A percentile compares a stretch with the other conserved stretches of the same genome.
phyloP scores from a whole-genome alignment of 2,113 vertebrate genomes.

The Caretta caretta region DNA sequence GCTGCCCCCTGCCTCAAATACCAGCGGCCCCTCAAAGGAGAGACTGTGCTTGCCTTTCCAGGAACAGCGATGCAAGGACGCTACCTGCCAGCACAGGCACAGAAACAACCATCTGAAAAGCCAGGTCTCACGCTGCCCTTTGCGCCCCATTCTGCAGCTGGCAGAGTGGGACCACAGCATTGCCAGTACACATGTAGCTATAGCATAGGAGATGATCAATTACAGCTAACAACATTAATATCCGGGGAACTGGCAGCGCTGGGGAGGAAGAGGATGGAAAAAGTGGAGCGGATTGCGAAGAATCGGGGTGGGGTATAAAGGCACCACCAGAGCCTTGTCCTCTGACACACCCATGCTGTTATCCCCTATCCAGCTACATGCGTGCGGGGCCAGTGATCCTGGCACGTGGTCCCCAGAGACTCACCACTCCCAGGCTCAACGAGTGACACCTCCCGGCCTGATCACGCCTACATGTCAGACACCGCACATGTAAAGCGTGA shows the following conservation, averaged over 20 bases:
- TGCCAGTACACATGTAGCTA: neutral
- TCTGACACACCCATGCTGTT: neutral
- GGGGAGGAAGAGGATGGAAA: neutral
- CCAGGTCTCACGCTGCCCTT: neutral
- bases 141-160: neutral
- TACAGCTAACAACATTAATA: constrained; percentile 36
- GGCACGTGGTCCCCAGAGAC: neutral
- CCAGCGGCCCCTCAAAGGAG: neutral
- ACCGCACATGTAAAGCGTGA: neutral
- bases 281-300: neutral
- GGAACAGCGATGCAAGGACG: neutral
- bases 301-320: neutral
- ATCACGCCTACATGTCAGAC: neutral
- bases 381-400: neutral
- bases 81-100: neutral
- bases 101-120: neutral
- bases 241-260: constrained; percentile 4
- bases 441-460: neutral
- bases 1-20: neutral
- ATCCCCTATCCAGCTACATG: neutral
- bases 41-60: neutral
- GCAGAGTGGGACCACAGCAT: neutral
- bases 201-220: neutral
- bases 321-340: neutral
- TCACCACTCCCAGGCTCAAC: neutral